These are phyloP conservation scores for Etheostoma perlongum DNA, from an alignment of 2,797 vertebrate genomes.

Conservation along the genomic window DNA sequence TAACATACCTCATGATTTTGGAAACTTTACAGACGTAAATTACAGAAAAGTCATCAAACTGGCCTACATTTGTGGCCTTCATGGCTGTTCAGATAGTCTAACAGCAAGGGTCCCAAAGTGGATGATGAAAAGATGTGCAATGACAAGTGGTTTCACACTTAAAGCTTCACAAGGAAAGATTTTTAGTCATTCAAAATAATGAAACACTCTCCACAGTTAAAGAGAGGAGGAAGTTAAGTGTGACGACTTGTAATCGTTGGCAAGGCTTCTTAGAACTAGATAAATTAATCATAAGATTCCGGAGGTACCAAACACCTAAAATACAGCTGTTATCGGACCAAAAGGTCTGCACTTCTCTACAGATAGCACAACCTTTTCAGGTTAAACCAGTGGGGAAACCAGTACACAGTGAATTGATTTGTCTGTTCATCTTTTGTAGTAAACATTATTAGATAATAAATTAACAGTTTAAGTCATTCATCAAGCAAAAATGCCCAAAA, in stretches of 20 bases:
- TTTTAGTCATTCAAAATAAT: neutral
- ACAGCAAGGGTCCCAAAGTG: conserved; percentile 9
- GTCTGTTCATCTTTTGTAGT: neutral
- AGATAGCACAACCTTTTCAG: neutral
- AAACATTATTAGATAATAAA: neutral
- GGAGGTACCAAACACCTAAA: neutral
- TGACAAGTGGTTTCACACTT: conserved; percentile 4
- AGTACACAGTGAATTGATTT: neutral
- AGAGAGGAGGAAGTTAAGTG: neutral
- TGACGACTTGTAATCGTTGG: neutral
- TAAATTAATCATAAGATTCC: neutral
- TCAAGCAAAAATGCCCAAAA: no score
- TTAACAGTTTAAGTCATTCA: neutral
- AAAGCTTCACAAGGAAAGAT: neutral
- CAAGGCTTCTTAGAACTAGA: neutral
- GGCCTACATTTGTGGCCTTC: neutral
- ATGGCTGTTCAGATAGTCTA: conserved; percentile 12
- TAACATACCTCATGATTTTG: neutral
- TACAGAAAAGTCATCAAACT: conserved; percentile 29
- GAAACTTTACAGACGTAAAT: conserved; percentile 30
- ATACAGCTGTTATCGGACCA: neutral
- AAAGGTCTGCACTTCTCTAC: neutral
- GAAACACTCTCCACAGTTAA: neutral
- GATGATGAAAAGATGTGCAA: neutral
- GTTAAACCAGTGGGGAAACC: neutral